A percentile compares a stretch with the other conserved stretches of the same genome.
These are phyloP conservation scores for Acrobeloides nanus DNA, from an alignment of 2,888 invertebrate genomes.

Conservation along the genomic window DNA sequence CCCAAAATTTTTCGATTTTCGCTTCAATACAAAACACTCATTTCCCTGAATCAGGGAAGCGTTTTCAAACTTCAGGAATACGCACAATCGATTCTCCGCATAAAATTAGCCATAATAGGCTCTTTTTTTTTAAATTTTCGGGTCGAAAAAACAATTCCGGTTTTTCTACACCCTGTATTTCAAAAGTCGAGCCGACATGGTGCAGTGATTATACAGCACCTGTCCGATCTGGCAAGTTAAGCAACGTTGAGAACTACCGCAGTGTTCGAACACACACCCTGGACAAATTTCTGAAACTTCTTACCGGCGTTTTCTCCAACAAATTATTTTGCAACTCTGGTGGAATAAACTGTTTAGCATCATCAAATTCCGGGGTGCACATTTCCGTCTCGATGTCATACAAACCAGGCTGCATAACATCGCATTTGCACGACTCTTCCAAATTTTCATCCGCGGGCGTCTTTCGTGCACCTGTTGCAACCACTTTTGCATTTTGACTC, in stretches of 20 bases:
- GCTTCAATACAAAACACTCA: too few relatives aligned
- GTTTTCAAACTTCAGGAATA: too few relatives aligned
- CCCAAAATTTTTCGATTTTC: too few relatives aligned
- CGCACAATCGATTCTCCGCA: too few relatives aligned
- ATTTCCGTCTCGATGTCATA: constrained; percentile 54
- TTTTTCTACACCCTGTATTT: not conserved
- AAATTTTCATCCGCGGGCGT: constrained; percentile 16
- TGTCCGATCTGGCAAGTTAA: too few relatives aligned
- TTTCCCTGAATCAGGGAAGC: too few relatives aligned
- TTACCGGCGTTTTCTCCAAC: constrained; percentile 49
- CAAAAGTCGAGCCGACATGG: not conserved
- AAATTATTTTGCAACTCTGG: constrained; percentile 51
- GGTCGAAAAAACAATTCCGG: too few relatives aligned
- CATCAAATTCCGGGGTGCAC: constrained; percentile 53
- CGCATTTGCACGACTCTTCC: constrained; percentile 40
- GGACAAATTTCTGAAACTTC: constrained; percentile 5
- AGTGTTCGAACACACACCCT: not conserved
- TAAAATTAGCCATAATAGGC: too few relatives aligned
- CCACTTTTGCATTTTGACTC: constrained; percentile 39
- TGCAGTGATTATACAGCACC: too few relatives aligned
- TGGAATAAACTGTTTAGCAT: constrained; percentile 51
- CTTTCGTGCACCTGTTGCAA: constrained; percentile 27
- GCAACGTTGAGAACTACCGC: too few relatives aligned
- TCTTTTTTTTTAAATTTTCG: too few relatives aligned
- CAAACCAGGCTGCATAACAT: constrained; percentile 52